Conservation (phyloP, 2,888 invertebrate genomes). For the Hoplodrina ambigua region DNA sequence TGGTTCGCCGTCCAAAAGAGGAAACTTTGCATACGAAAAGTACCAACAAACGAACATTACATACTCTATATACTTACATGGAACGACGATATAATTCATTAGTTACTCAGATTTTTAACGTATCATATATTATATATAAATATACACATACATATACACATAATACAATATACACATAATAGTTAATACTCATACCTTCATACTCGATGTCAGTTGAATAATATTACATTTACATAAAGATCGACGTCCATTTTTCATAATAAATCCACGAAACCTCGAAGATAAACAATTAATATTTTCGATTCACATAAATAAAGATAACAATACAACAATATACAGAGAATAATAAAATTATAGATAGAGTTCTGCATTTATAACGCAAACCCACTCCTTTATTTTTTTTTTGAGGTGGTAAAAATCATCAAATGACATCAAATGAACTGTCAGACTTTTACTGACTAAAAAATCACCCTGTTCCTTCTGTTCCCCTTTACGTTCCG, state of each 20-base stretch:
- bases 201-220: neutral
- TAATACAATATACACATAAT: constrained; percentile 13
- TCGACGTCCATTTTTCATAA: constrained; percentile 17
- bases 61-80: constrained; percentile 49
- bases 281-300: constrained; percentile 37
- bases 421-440: too few relatives aligned
- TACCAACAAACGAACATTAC: constrained; percentile 60
- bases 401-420: too few relatives aligned
- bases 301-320: constrained; percentile 51
- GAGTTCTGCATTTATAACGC: constrained; percentile 27
- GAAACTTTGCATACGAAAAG: constrained; percentile 68
- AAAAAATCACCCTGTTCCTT: too few relatives aligned
- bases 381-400: constrained; percentile 60
- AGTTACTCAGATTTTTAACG: too few relatives aligned
- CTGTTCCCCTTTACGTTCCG: too few relatives aligned
- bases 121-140: too few relatives aligned
- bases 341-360: constrained; percentile 19
- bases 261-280: constrained; percentile 16
- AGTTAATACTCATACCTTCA: neutral
- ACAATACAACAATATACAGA: constrained; percentile 31
- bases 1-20: constrained; percentile 65
- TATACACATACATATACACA: constrained; percentile 1
- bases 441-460: too few relatives aligned
- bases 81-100: too few relatives aligned
- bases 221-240: constrained; percentile 19